Conservation (phyloP, 2,113 vertebrate genomes). For the Lonchura striata region DNA sequence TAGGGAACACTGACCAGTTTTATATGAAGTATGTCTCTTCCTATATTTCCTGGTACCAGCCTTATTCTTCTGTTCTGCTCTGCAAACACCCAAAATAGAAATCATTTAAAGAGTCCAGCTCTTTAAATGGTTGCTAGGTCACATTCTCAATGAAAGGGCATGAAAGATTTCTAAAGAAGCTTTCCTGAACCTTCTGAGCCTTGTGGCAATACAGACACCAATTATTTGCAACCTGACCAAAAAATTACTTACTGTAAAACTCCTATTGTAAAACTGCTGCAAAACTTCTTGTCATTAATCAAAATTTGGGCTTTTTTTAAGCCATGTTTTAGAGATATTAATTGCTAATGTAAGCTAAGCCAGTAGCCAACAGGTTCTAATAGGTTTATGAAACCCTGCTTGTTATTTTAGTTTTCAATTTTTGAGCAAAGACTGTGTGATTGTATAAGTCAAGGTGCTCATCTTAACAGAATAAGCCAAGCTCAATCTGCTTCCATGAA, state of each 20-base stretch:
- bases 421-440: neutral
- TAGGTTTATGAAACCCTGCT: neutral
- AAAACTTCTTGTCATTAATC: neutral
- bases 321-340: neutral
- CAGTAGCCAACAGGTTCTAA: neutral
- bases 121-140: neutral
- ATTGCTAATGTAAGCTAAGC: neutral
- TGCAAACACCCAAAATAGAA: neutral
- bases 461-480: neutral
- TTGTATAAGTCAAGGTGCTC: fast-evolving
- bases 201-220: neutral
- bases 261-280: neutral
- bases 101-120: neutral
- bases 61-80: neutral
- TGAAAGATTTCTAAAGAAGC: neutral
- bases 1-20: neutral
- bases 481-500: neutral
- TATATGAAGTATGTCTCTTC: neutral
- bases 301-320: neutral
- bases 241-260: neutral
- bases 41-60: neutral
- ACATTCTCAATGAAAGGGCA: neutral
- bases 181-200: neutral
- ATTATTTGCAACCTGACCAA: neutral
- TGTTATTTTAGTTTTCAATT: neutral